Evolutionary conservation across 1,140 invertebrate species (phyloP), one percentile per base, ranked within the genome.

Genomic region (Drosophila nigrodunni): DNA sequence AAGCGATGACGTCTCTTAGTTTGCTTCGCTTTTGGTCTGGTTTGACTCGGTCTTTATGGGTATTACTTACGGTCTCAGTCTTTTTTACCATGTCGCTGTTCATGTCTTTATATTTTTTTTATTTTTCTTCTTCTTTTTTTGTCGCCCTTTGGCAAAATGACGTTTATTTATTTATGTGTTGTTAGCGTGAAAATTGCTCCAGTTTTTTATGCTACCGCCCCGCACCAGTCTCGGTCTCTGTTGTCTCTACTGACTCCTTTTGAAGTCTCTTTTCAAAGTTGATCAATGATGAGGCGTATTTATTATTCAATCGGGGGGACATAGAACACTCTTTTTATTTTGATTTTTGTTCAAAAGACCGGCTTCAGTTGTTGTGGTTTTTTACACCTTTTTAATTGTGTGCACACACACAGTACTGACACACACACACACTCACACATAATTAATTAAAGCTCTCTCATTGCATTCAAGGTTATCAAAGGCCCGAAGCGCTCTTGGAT

Each of bases 401-500:
- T 13, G 49, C 49, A 67, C 39, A 60, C 52, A 59, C 61, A 59
- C 34, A 18, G 37, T 30, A 61, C 46, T 44, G 54, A 30, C 50
- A 44, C 57, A 39, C 30, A 34, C 61, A 47, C 47, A 50, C 50
- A 44, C 41, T 35, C 37, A 44, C 8, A 52, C 39, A 86, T 18
- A 87, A 88, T 89, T 88, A 89, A 88, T 88, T 88, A 88, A 87
- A 88, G 85, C 72, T 62, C 82, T 86, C 83, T 88, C 83, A 89
- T 88, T 88, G 83, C 83, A 83, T 89, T 89, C 83, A 88, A 88
- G 83, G 83, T 88, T 88, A 80, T 58, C 76, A 67, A 55, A 67
- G 71, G 71, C 66, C 74, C 44, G 73, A 58, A 72, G 82, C 74
- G 64, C 82, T 80, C 52, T 58, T 49, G 69, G 55, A 58, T 59